phyloP scores from a whole-genome alignment of 2,797 vertebrate genomes.

The Xenops minutus region DNA sequence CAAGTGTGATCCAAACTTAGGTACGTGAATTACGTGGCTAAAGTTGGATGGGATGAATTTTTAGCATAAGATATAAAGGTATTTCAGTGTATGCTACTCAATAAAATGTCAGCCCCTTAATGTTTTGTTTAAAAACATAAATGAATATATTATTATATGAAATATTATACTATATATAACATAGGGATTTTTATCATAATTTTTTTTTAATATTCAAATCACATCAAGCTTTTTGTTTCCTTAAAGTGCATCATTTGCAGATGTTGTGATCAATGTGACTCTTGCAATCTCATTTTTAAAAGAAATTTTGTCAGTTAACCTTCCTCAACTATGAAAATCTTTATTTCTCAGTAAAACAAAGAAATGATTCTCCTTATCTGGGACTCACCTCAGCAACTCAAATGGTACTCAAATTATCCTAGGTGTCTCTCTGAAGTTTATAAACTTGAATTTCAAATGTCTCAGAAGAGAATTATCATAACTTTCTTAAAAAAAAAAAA shows the following conservation, averaged over 20 bases:
- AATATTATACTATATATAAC: neutral
- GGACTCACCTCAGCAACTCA: neutral
- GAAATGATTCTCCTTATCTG: neutral
- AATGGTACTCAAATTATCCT: neutral
- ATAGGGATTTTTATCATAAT: neutral
- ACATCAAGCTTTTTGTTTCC: neutral
- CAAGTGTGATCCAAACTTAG: neutral
- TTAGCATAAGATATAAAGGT: neutral
- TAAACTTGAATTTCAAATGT: neutral
- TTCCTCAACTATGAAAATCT: neutral
- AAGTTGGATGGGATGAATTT: neutral
- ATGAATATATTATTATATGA: neutral
- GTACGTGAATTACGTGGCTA: neutral
- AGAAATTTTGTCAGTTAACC: neutral
- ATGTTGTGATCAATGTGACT: neutral
- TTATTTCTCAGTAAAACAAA: neutral
- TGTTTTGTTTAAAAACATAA: neutral
- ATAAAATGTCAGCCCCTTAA: neutral
- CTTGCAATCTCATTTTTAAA: neutral
- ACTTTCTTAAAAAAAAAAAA: neutral
- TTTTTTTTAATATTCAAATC: neutral
- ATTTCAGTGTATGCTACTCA: neutral
- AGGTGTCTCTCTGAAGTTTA: neutral
- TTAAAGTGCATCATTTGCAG: neutral
- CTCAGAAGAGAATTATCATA: neutral